These are phyloP conservation scores for Leptopilina boulardi DNA, from an alignment of 1,140 invertebrate genomes.

Conservation along the genomic window DNA sequence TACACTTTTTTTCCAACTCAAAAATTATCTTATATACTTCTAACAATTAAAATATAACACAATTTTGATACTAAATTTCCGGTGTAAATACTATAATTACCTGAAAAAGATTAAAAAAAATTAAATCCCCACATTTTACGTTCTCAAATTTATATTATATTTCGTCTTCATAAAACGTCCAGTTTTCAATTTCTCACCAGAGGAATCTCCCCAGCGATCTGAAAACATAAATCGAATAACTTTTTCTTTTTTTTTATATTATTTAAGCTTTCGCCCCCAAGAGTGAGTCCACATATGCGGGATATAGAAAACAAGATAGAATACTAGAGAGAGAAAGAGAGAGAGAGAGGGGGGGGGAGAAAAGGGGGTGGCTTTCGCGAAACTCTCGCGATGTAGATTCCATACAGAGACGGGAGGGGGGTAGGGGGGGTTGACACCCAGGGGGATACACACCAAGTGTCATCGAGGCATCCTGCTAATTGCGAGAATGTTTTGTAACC, in stretches of 20 bases:
- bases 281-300: conserved; percentile 3
- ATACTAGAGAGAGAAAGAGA: not conserved
- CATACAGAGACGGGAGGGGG: no score
- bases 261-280: conserved; percentile 45
- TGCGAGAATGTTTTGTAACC: conserved; percentile 70
- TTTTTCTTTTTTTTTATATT: conserved; percentile 47
- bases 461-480: conserved; percentile 71
- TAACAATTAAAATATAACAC: no score
- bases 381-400: conserved; percentile 15
- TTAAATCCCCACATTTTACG: no score
- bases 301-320: conserved; percentile 34
- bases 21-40: no score
- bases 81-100: no score
- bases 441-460: conserved; percentile 66
- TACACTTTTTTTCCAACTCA: no score
- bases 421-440: conserved; percentile 42
- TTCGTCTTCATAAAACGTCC: conserved; percentile 45
- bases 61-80: no score
- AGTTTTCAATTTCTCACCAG: conserved; percentile 67
- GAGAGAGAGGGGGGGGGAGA: not conserved
- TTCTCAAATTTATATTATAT: not conserved
- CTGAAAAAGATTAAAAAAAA: no score
- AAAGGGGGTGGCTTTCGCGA: conserved; percentile 37
- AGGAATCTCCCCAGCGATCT: conserved; percentile 38
- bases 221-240: conserved; percentile 52